Conservation (phyloP, 2,113 vertebrate species). For the Passer montanus region DNA sequence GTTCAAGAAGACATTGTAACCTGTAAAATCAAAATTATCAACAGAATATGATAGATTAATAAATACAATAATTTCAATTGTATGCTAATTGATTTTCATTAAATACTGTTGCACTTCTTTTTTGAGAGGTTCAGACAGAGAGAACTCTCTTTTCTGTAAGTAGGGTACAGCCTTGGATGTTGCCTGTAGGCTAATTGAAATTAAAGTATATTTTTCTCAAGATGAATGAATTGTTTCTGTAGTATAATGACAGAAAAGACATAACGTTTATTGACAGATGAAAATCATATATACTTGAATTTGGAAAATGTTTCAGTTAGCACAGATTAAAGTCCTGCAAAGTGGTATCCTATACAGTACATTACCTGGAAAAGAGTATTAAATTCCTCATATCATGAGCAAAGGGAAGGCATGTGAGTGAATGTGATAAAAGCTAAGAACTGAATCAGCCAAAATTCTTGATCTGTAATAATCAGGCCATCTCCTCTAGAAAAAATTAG, state of each 20-base stretch:
- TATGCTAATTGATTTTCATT: background rate
- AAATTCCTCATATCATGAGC: background rate
- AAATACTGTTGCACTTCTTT: background rate
- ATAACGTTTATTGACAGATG: background rate
- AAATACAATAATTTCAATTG: background rate
- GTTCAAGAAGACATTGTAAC: background rate
- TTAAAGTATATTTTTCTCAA: background rate
- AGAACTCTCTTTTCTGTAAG: background rate
- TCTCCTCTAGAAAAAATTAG: background rate
- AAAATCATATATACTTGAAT: background rate
- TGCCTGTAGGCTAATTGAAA: background rate
- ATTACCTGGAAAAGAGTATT: background rate
- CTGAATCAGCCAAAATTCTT: background rate
- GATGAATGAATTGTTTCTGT: background rate
- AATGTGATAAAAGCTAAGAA: background rate
- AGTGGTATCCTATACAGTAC: background rate
- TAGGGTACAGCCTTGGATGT: background rate
- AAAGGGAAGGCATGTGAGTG: background rate
- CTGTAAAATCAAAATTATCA: background rate
- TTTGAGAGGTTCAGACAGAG: background rate
- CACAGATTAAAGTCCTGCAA: background rate
- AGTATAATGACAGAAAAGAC: background rate
- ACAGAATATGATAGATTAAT: background rate
- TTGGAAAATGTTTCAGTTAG: background rate
- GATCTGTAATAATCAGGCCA: fast-evolving